A percentile compares a stretch with the other conserved stretches of the same genome.
Evolutionary conservation across 2,888 invertebrate species (phyloP).

Genomic region (Invenusta paracnida): DNA sequence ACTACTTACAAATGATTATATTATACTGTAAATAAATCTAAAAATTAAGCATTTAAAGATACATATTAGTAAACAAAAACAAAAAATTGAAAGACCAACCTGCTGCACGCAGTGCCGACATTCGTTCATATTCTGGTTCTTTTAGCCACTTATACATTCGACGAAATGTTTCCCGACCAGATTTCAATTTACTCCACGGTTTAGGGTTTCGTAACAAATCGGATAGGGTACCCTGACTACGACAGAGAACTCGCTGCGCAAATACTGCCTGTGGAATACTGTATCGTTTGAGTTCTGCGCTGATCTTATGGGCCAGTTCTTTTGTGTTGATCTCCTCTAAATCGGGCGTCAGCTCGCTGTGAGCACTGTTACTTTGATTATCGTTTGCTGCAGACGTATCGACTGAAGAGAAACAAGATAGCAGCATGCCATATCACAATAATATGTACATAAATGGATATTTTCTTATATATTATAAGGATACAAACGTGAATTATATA

Average conservation of each 20-base stretch:
- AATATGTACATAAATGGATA: too few species aligned
- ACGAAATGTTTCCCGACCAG: slow-evolving; percentile 93
- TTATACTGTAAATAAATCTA: too few species aligned
- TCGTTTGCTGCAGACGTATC: neutral
- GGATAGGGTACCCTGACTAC: slow-evolving; percentile 94
- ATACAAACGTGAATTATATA: too few species aligned
- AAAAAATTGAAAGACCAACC: slow-evolving; percentile 65
- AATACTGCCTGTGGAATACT: slow-evolving; percentile 99
- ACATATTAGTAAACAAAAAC: too few species aligned
- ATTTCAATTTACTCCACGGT: slow-evolving; percentile 99
- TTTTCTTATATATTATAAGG: too few species aligned
- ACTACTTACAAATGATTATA: too few species aligned
- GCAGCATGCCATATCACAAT: too few species aligned
- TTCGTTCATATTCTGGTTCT: slow-evolving; percentile 97
- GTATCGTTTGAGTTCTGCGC: slow-evolving; percentile 86
- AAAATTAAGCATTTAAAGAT: neutral
- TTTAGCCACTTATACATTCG: slow-evolving; percentile 99
- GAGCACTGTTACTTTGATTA: neutral
- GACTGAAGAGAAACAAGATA: neutral
- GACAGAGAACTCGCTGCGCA: slow-evolving; percentile 92
- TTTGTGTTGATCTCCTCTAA: slow-evolving; percentile 40
- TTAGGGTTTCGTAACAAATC: slow-evolving; percentile 95
- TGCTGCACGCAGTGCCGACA: slow-evolving; percentile 94
- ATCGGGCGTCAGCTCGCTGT: neutral
- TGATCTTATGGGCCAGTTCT: slow-evolving; percentile 42